Evolutionary conservation across 2,888 invertebrate species (phyloP), one percentile per base, ranked within the genome.

Genomic region (Parthenolecanium corni): DNA sequence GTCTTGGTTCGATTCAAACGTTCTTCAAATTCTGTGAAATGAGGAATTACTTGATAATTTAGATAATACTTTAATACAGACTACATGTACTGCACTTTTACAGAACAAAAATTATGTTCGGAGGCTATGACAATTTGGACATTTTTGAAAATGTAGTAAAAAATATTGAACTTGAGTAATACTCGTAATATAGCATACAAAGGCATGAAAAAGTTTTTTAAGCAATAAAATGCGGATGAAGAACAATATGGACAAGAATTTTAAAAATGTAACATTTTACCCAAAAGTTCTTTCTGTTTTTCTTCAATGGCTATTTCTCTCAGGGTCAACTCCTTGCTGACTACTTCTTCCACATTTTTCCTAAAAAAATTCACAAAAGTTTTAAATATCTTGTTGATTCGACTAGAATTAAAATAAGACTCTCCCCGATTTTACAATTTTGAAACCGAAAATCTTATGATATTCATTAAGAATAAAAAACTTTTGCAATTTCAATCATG

Each of bases 1-100:
- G 46, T 11, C 21, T 63, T 63, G 46, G 31, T 47, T 18, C 53
- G 42, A 18, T 54, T 63, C 23, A 63, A 16, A 36, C 46, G 42
- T n/a, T 63, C 63, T 47, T 63, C 53, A 3, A 54, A 54, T 47
- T 63, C 63, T 63, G 24, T 6, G 51, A 61, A 24, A 16, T n/a
- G 18, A 44, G 4, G 25, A 49, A 21, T 38, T 36, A 40, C 2
- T 40, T 40, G 12, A 2, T n/a, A n/a, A 40, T 40, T n/a, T n/a
- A n/a, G 2, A 40, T 2, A 40, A 40, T 2, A 16, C 12, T n/a
- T n/a, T 40, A n/a, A 1, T n/a, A 40, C 2, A 2, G 2, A n/a
- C 40, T n/a, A 16, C 40, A 2, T n/a, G 2, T 40, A 40, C 12
- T 2, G 40, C 12, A 16, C 2, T 12, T n/a, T 40, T 1, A 40